Base-by-base conservation (phyloP, 2,888 invertebrate genomes). In the Cephus pygmeus region DNA sequence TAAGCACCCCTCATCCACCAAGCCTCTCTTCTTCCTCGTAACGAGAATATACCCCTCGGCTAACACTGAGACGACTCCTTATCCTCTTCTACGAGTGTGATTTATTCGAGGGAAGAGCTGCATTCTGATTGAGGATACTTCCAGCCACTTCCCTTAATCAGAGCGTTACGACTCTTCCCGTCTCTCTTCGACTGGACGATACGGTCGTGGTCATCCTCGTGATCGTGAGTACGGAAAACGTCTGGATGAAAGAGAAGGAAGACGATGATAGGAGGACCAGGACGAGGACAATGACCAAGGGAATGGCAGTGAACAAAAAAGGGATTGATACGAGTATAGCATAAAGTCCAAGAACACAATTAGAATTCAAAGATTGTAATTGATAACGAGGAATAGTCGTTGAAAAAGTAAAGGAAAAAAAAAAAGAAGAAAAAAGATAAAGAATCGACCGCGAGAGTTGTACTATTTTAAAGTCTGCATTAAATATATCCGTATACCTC, bases 81-180 rank as follows among this genome's bases (percentile, higher is more conserved):
- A 56, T 23, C 56, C 56, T 56, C 23, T 56, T 56, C 56, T 56
- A 56, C 23, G 56, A 15, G 56, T 23, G 23, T 56, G 56, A 56
- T 56, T 56, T 71, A 71, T 71, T 71, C 71, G 71, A 31, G 31
- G 71, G 33, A 71, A 77, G 73, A 89, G 91, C 93, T 93, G 93
- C 92, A 92, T 92, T 93, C 92, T 93, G 94, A 94, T 94, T 94
- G 94, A 94, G 93, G 94, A 94, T 94, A 93, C 92, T 92, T 94
- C 95, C 95, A 95, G 95, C 95, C 95, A 95, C 94, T 94, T 94
- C 93, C 94, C 92, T 94, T 94, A 94, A 94, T 94, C 94, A 93
- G 94, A 92, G 85, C 87, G 91, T 75, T 75, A 40, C 81, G 15
- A 77, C 76, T 77, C 79, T 76, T 73, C n/a, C 75, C 34, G 33